Evolutionary conservation across 2,797 vertebrate species (phyloP).

Genomic region (Apogon talboti): DNA sequence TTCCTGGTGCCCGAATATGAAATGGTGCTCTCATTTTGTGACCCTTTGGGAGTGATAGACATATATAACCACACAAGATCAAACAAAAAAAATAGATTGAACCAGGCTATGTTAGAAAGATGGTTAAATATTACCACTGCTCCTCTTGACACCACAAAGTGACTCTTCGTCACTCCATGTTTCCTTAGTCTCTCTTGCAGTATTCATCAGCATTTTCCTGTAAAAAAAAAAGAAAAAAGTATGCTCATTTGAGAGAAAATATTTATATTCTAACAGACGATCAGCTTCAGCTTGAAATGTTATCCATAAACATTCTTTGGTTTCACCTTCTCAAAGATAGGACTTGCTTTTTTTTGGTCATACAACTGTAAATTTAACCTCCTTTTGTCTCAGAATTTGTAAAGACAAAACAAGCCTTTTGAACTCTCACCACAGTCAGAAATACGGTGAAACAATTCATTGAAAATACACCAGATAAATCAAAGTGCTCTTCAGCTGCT

Average conservation of each 20-base stretch:
- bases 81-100: neutral
- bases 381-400: too few relatives aligned
- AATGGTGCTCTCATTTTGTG: conserved; percentile 7
- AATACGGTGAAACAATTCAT: too few relatives aligned
- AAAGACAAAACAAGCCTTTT: too few relatives aligned
- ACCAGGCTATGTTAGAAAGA: neutral
- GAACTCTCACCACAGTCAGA: too few relatives aligned
- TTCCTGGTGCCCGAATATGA: conserved; percentile 47
- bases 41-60: conserved; percentile 22
- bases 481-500: neutral
- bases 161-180: conserved; percentile 80
- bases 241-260: too few relatives aligned
- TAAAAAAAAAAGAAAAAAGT: too few relatives aligned
- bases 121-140: conserved; percentile 25
- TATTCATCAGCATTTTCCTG: conserved; percentile 53
- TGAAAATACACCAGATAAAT: neutral
- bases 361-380: too few relatives aligned
- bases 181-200: conserved; percentile 66
- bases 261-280: neutral
- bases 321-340: too few relatives aligned
- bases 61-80: neutral
- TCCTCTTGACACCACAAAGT: neutral
- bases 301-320: too few relatives aligned
- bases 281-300: too few relatives aligned
- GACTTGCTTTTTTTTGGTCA: too few relatives aligned